A percentile compares a stretch with the other conserved stretches of the same genome.
Conservation (phyloP, 2,113 vertebrate species). For the Zingel zingel region DNA sequence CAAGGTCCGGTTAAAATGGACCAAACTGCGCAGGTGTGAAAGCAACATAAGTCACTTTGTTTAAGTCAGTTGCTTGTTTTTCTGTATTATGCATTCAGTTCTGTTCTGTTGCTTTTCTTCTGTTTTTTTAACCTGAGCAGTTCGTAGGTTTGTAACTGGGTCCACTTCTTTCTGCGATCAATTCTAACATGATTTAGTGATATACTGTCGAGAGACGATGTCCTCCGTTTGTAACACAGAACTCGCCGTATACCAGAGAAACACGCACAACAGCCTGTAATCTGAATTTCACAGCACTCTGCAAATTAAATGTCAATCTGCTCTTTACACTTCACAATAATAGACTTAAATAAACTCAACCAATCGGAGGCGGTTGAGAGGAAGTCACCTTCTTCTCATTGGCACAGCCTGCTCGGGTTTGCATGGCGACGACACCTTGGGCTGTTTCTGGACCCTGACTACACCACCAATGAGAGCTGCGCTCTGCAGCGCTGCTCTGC, state of each 20-base stretch:
- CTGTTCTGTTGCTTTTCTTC: background rate
- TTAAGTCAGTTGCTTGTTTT: no score
- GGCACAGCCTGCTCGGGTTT: slow-evolving; percentile 34
- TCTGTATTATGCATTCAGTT: background rate
- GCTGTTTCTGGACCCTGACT: slow-evolving; percentile 10
- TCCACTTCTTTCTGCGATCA: background rate
- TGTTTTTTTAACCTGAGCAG: no score
- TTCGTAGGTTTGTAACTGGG: background rate
- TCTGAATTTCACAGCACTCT: slow-evolving; percentile 15
- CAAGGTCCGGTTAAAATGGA: no score
- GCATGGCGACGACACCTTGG: slow-evolving; percentile 65
- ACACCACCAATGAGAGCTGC: background rate
- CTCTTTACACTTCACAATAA: slow-evolving; percentile 22
- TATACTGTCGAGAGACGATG: background rate
- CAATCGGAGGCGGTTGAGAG: slow-evolving; percentile 32
- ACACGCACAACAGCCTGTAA: slow-evolving; percentile 3
- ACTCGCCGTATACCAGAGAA: background rate
- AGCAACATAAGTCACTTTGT: no score
- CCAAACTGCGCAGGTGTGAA: no score
- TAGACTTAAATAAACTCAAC: slow-evolving; percentile 26
- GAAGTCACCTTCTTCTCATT: slow-evolving; percentile 34
- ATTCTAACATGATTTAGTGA: background rate
- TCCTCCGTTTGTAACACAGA: background rate
- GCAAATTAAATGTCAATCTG: slow-evolving; percentile 37
- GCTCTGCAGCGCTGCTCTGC: background rate